Evolutionary conservation across 2,797 vertebrate species (phyloP).

Genomic region (Iguana delicatissima): DNA sequence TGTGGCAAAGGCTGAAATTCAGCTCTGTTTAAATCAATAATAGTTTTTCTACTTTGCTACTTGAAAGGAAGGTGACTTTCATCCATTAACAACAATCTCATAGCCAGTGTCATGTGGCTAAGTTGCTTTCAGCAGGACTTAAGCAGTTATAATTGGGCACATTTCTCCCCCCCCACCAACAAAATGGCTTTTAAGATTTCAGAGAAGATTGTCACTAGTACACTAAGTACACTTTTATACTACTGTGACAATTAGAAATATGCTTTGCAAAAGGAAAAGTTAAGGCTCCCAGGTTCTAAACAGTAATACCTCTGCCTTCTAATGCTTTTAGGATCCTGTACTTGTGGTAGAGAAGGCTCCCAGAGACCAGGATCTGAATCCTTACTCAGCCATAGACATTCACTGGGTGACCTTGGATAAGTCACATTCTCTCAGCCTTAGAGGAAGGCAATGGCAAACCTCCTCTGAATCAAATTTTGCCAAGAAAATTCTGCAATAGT

Average conservation of each 20-base stretch:
- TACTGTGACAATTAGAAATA: not conserved
- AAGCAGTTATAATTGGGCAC: not conserved
- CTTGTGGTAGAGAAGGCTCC: not conserved
- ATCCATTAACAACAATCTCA: not conserved
- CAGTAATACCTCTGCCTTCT: no score
- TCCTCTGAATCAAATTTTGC: no score
- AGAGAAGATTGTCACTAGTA: not conserved
- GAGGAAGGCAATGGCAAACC: no score
- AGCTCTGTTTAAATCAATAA: not conserved
- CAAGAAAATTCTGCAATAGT: no score
- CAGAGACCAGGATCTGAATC: no score
- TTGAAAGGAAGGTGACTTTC: slow-evolving; percentile 12
- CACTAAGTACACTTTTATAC: not conserved
- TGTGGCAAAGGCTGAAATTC: not conserved
- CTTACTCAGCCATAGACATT: no score
- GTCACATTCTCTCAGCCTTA: no score
- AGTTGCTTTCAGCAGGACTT: not conserved
- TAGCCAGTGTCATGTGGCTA: not conserved
- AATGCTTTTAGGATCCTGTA: not conserved
- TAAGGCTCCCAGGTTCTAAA: not conserved
- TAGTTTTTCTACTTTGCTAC: not conserved
- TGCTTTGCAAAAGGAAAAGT: not conserved
- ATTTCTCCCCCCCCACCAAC: not conserved
- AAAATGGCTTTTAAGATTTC: not conserved
- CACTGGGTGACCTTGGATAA: no score